Evolutionary conservation across 2,888 invertebrate genomes (phyloP).

Genomic region (Acronicta alni): DNA sequence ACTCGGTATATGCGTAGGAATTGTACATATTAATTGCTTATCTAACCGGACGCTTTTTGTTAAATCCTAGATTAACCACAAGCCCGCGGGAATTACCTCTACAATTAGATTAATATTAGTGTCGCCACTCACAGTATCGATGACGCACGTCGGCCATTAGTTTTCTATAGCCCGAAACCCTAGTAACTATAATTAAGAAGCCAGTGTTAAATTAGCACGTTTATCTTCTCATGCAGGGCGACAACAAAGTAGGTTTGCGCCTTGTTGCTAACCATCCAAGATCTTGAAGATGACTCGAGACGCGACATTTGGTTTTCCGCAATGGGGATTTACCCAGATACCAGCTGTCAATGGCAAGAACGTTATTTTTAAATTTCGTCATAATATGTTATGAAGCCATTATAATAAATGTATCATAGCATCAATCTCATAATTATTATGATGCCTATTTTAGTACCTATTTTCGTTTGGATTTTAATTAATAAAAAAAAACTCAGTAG

Average conservation of each 20-base stretch:
- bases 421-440: too few relatives aligned
- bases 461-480: too few relatives aligned
- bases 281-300: conserved; percentile 16
- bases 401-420: too few relatives aligned
- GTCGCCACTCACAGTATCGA: conserved; percentile 29
- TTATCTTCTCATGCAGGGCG: conserved; percentile 32
- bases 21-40: neutral
- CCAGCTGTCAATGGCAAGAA: neutral
- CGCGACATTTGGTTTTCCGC: conserved; percentile 17
- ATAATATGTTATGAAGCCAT: too few relatives aligned
- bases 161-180: conserved; percentile 24
- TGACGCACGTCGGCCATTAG: conserved; percentile 44
- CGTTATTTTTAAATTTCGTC: neutral
- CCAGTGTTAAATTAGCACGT: conserved; percentile 46
- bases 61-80: conserved; percentile 6
- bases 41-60: neutral
- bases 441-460: too few relatives aligned
- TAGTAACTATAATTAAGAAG: conserved; percentile 44
- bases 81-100: conserved; percentile 14
- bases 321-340: conserved; percentile 22
- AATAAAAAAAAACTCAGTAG: too few relatives aligned
- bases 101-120: conserved; percentile 29
- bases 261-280: conserved; percentile 33
- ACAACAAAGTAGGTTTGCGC: conserved; percentile 27
- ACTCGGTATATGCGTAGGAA: neutral